phyloP scores from a whole-genome alignment of 2,797 vertebrate species.

The Glossophaga mutica region DNA sequence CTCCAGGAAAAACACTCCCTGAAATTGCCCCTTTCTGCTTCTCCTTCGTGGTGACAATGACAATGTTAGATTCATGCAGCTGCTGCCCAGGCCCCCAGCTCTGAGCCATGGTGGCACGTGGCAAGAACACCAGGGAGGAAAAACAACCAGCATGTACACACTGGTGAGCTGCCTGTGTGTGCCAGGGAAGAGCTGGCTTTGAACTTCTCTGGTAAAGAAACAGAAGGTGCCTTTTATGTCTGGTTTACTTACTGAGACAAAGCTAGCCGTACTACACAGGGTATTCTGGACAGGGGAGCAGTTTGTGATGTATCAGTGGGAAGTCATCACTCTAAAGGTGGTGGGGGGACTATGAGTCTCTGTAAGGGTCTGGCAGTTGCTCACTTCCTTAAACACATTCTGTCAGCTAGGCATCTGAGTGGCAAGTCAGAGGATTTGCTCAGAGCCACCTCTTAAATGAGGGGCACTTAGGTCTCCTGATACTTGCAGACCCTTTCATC shows the following conservation, averaged over 20 bases:
- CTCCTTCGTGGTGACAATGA: background rate
- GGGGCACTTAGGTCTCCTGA: background rate
- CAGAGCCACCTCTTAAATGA: background rate
- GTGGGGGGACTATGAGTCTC: rapidly evolving
- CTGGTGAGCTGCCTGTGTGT: background rate
- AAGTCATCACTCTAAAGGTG: background rate
- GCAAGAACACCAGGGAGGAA: background rate
- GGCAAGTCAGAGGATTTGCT: background rate
- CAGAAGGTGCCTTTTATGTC: background rate
- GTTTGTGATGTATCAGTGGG: background rate
- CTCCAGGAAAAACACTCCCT: conserved; percentile 13
- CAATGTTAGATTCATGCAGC: background rate
- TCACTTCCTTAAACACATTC: background rate
- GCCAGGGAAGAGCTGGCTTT: background rate
- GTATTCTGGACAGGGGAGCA: background rate
- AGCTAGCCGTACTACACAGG: background rate
- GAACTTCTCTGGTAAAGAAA: background rate
- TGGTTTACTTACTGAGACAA: background rate
- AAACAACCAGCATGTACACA: background rate
- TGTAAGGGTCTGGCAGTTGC: background rate
- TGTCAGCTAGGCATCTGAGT: background rate
- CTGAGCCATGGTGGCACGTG: background rate
- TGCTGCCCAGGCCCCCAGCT: background rate
- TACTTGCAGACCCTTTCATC: background rate
- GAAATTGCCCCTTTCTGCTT: conserved; percentile 19